Evolutionary conservation across 2,113 vertebrate genomes (phyloP), one percentile per base, ranked within the genome.

Genomic region (Myotis lucifugus): DNA sequence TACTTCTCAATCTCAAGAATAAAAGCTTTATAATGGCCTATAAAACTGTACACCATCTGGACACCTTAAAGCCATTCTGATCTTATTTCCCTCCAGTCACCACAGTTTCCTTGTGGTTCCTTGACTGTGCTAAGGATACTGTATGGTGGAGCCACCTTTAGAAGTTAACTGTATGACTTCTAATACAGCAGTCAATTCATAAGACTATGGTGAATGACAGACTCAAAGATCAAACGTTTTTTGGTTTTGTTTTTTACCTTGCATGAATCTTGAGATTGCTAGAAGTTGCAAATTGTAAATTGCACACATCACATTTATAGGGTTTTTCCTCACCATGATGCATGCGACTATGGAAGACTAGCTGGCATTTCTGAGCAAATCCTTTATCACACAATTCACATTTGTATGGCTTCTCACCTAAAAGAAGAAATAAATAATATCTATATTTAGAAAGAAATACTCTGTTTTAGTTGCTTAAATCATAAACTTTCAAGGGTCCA

Each of bases 301-400:
- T 99, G 96, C 99, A 99, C 73, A 98, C 98, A 79, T 99, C 99
- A 94, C 99, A 99, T 92, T 99, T 99, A 98, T 99, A 99, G 0
- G 99, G 99, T 90, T 99, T 99, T 98, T 99, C 99, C 92, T 99
- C 99, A n/a, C 99, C 99, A 0, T 99, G 99, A 94, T 99, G 99
- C 99, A 99, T 99, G 46, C 99, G 98, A 91, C 99, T 99, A 97
- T 99, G 99, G 97, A 99, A 99, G 93, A 99, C 99, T 40, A 99
- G 97, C 98, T 99, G 99, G 96, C 99, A 99, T 98, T 99, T 99
- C 97, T 99, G 99, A 85, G 99, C 98, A 98, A 99, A 99, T 93
- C 99, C 98, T 98, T 99, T 99, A 95, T 99, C 98, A 19, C 99
- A 99, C 5, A 98, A 97, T 66, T 99, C 98, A 96, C 99, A 99